Evolutionary conservation across 2,797 vertebrate species (phyloP).

Genomic region (Micropoecilia bifurca): DNA sequence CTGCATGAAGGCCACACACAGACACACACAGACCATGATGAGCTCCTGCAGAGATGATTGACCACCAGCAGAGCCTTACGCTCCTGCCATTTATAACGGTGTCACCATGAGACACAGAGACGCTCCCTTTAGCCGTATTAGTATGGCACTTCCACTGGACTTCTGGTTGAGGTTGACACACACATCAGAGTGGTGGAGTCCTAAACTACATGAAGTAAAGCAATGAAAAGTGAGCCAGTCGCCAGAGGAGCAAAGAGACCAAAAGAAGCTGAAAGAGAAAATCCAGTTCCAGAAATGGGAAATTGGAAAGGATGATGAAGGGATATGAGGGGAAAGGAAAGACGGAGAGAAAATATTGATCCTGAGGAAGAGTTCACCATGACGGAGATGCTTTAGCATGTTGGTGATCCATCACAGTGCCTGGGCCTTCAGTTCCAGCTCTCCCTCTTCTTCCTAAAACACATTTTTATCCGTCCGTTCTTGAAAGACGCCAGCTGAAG

Average conservation of each 20-base stretch:
- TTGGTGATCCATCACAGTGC: slow-evolving; percentile 79
- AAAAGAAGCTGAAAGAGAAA: slow-evolving; percentile 22
- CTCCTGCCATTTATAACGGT: slow-evolving; percentile 74
- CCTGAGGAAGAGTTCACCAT: slow-evolving; percentile 74
- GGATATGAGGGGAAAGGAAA: slow-evolving; percentile 47
- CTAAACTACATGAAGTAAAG: slow-evolving; percentile 20
- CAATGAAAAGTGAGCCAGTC: slow-evolving; percentile 26
- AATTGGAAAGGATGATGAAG: slow-evolving; percentile 36
- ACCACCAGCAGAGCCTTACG: slow-evolving; percentile 55
- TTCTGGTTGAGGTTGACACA: slow-evolving; percentile 58
- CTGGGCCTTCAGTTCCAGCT: slow-evolving; percentile 57
- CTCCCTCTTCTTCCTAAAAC: slow-evolving; percentile 56
- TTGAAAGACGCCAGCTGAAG: background rate
- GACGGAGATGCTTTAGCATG: slow-evolving; percentile 66
- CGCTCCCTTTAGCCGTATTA: slow-evolving; percentile 74
- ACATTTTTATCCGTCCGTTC: slow-evolving; percentile 53
- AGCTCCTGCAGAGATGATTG: slow-evolving; percentile 72
- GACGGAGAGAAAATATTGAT: slow-evolving; percentile 75
- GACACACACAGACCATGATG: slow-evolving; percentile 23
- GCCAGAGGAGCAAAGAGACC: slow-evolving; percentile 15
- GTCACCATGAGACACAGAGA: slow-evolving; percentile 73
- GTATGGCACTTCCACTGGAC: slow-evolving; percentile 59
- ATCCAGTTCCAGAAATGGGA: slow-evolving; percentile 38
- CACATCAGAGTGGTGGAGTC: slow-evolving; percentile 28
- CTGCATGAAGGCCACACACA: background rate